Evolutionary conservation across 2,888 invertebrate genomes (phyloP).

Genomic region (Ophion obscuratus): DNA sequence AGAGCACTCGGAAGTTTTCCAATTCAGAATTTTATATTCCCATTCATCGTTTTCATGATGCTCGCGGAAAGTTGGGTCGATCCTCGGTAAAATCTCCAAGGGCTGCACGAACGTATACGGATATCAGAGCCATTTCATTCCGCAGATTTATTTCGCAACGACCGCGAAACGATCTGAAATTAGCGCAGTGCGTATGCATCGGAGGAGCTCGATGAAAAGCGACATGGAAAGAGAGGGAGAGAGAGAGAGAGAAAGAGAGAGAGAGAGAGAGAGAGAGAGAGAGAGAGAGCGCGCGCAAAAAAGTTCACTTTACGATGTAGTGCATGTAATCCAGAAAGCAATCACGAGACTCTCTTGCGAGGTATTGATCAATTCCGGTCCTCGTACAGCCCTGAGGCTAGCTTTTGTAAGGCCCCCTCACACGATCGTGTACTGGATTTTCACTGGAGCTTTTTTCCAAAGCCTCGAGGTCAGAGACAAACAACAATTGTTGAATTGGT

Average conservation of each 20-base stretch:
- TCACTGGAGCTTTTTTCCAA: conserved; percentile 44
- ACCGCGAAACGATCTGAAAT: conserved; percentile 46
- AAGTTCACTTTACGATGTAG: conserved; percentile 21
- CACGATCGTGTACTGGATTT: conserved; percentile 56
- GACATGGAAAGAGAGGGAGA: neutral
- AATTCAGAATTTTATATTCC: conserved; percentile 32
- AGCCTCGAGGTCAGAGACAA: conserved; percentile 34
- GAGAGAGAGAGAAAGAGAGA: too few relatives aligned
- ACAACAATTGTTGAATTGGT: conserved; percentile 18
- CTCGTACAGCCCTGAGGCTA: conserved; percentile 35
- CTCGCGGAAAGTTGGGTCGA: conserved; percentile 36
- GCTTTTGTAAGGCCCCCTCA: conserved; percentile 48
- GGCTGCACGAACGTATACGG: neutral
- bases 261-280: neutral
- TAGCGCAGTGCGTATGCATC: conserved; percentile 28
- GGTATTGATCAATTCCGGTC: conserved; percentile 43
- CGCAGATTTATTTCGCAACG: conserved; percentile 29
- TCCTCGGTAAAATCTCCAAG: neutral
- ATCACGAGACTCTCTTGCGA: conserved; percentile 58
- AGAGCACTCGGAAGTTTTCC: conserved; percentile 40
- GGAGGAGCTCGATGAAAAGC: conserved; percentile 7
- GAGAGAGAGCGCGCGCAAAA: conserved; percentile 1
- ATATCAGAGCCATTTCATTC: conserved; percentile 25
- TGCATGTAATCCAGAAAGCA: conserved; percentile 59
- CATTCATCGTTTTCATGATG: conserved; percentile 11